These are phyloP conservation scores for Ophonus ardosiacus DNA, from an alignment of 2,888 invertebrate species.

Conservation along the genomic window DNA sequence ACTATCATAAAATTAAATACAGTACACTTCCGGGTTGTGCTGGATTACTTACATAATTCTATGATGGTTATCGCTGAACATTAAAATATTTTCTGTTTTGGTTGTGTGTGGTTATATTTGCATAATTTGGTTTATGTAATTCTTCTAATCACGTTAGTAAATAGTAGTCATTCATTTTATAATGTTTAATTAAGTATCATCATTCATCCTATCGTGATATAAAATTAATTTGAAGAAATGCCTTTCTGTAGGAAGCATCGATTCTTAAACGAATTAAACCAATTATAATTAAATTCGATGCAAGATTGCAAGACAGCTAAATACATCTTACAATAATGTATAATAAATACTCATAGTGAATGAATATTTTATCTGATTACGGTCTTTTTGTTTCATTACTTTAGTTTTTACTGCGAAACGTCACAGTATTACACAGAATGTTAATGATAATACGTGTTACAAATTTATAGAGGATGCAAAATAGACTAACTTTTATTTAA, in stretches of 20 bases:
- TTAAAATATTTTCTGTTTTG: not conserved
- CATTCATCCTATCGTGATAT: not conserved
- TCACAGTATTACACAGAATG: too few relatives aligned
- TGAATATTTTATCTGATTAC: not conserved
- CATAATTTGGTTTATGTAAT: slow-evolving; percentile 13
- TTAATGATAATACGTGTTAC: too few relatives aligned
- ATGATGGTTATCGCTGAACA: not conserved
- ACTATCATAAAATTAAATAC: not conserved
- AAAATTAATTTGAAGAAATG: not conserved
- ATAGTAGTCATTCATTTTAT: not conserved
- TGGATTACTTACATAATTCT: too few relatives aligned
- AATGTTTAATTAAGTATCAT: not conserved
- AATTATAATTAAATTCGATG: slow-evolving; percentile 11
- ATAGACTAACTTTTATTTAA: too few relatives aligned
- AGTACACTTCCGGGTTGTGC: not conserved
- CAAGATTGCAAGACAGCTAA: slow-evolving; percentile 7
- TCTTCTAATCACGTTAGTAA: not conserved
- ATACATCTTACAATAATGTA: not conserved
- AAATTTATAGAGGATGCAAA: too few relatives aligned
- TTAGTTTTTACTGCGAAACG: too few relatives aligned
- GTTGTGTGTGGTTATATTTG: not conserved
- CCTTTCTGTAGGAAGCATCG: slow-evolving; percentile 21
- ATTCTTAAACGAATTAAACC: slow-evolving; percentile 17
- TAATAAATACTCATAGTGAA: slow-evolving; percentile 8
- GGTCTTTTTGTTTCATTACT: too few relatives aligned